Percentiles rank a stretch among this genome's conserved stretches.
phyloP scores from a whole-genome alignment of 2,797 vertebrate species.

The Okamejei kenojei region DNA sequence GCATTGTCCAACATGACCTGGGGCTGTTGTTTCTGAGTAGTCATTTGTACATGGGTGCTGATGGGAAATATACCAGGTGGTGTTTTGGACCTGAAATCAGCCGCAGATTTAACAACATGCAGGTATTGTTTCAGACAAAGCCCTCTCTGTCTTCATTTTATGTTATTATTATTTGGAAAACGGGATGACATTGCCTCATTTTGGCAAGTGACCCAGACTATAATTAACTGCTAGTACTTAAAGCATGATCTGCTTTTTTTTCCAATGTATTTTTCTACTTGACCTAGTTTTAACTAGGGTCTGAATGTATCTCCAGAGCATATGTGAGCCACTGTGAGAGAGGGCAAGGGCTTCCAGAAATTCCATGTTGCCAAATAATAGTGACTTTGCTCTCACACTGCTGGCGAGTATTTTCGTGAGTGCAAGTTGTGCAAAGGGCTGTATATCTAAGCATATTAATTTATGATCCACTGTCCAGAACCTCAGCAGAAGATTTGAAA shows the following conservation, averaged over 20 bases:
- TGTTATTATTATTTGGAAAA: conserved; percentile 2
- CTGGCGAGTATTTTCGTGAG: too few species aligned
- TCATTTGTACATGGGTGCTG: not conserved
- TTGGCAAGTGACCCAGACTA: not conserved
- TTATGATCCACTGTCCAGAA: too few species aligned
- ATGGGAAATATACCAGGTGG: conserved; percentile 19
- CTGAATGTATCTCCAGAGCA: conserved; percentile 1
- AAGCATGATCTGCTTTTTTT: not conserved
- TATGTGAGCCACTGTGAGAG: not conserved
- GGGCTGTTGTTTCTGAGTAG: not conserved
- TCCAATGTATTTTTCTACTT: not conserved
- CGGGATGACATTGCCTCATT: not conserved
- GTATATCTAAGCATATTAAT: too few species aligned
- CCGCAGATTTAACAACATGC: not conserved
- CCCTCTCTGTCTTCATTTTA: conserved; percentile 2
- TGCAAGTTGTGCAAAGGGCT: too few species aligned
- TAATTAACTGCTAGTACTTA: conserved; percentile 1
- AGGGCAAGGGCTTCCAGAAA: not conserved
- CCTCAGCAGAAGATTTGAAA: too few species aligned
- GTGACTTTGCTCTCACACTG: not conserved
- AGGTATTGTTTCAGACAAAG: conserved; percentile 31
- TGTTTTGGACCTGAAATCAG: not conserved
- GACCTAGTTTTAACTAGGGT: conserved; percentile 18
- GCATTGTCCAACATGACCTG: conserved; percentile 14
- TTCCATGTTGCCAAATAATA: not conserved